phyloP scores from a whole-genome alignment of 2,888 invertebrate genomes.

The Automeris io region DNA sequence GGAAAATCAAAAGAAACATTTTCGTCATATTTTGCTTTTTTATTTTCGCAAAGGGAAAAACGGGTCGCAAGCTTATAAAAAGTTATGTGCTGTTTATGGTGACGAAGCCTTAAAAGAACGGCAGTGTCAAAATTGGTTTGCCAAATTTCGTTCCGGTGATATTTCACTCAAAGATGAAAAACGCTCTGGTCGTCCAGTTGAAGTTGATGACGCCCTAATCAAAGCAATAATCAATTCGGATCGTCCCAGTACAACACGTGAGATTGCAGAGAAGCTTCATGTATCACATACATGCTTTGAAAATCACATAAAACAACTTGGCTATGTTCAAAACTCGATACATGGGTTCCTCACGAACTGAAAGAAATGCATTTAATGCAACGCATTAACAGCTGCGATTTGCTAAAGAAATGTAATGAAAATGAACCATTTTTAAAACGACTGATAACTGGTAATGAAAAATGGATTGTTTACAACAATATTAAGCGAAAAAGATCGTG shows the following conservation, averaged over 20 bases:
- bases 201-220: neutral
- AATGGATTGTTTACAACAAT: constrained; percentile 11
- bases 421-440: constrained; percentile 4
- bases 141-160: neutral
- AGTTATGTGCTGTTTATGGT: no score
- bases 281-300: neutral
- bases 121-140: neutral
- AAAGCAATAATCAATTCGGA: neutral
- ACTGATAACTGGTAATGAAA: neutral
- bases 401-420: neutral
- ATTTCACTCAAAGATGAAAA: neutral
- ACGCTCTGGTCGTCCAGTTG: constrained; percentile 1
- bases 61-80: no score
- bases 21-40: no score
- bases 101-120: no score
- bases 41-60: no score
- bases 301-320: neutral
- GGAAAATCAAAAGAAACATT: no score
- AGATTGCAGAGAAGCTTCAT: neutral
- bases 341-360: no score
- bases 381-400: neutral
- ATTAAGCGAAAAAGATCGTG: constrained; percentile 21
- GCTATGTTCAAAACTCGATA: neutral
- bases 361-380: neutral
- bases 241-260: neutral